These are phyloP conservation scores for Percina caprodes DNA, from an alignment of 2,113 vertebrate genomes.

Conservation along the genomic window DNA sequence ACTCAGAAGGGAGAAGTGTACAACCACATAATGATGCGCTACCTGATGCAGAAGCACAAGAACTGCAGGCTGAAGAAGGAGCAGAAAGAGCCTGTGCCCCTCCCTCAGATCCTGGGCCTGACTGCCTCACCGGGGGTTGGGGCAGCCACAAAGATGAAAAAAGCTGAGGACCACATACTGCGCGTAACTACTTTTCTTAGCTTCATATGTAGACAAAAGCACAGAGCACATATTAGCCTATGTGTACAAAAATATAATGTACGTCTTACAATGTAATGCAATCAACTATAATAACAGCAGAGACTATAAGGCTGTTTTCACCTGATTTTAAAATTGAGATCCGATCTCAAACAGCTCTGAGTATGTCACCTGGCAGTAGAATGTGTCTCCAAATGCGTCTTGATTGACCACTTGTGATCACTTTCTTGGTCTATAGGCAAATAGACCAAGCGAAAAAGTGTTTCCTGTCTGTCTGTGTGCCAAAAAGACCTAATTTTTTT, in stretches of 20 bases:
- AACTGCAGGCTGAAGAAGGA: slow-evolving; percentile 84
- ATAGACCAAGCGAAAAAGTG: no score
- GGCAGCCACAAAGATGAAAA: slow-evolving; percentile 83
- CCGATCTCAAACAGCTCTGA: no score
- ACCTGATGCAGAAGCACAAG: slow-evolving; percentile 89
- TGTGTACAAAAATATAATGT: background rate
- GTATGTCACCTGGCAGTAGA: no score
- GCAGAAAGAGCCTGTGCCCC: slow-evolving; percentile 74
- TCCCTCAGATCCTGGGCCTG: slow-evolving; percentile 94
- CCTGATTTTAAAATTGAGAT: no score
- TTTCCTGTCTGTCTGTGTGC: no score
- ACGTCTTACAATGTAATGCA: background rate
- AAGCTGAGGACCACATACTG: slow-evolving; percentile 94
- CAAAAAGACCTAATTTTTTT: no score
- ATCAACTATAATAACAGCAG: background rate
- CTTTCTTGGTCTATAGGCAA: no score
- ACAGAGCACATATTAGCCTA: background rate
- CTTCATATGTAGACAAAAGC: background rate
- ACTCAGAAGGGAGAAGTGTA: slow-evolving; percentile 95
- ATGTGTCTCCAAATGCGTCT: no score
- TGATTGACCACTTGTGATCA: no score
- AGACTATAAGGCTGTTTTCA: no score
- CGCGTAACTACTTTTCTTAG: slow-evolving; percentile 84
- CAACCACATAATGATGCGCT: slow-evolving; percentile 95
- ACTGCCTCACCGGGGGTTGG: slow-evolving; percentile 96